These are phyloP conservation scores for Morone chrysops DNA, from an alignment of 2,113 vertebrate genomes.

Conservation along the genomic window DNA sequence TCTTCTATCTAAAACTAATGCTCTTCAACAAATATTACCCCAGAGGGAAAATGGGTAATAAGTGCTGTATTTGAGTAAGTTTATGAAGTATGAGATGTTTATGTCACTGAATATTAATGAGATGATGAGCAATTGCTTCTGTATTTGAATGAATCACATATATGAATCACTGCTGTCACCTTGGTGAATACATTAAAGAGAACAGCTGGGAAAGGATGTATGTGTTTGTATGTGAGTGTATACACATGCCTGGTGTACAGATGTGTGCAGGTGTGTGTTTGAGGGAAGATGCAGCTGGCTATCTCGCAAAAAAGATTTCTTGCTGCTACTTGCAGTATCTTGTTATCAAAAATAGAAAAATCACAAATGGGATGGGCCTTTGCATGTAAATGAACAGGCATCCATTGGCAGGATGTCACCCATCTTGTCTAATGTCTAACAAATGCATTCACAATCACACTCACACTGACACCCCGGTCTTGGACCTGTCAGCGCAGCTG, in stretches of 20 bases:
- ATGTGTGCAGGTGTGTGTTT: background rate
- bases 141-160: constrained; percentile 66
- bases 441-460: constrained; percentile 78
- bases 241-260: background rate
- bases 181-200: constrained; percentile 53
- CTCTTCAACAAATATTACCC: constrained; percentile 67
- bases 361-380: constrained; percentile 30
- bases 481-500: constrained; percentile 75
- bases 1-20: constrained; percentile 57
- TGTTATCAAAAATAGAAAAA: constrained; percentile 47
- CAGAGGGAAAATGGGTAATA: constrained; percentile 61
- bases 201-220: constrained; percentile 58
- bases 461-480: constrained; percentile 65
- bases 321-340: constrained; percentile 1
- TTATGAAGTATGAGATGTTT: constrained; percentile 78
- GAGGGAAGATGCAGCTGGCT: background rate
- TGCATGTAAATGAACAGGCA: constrained; percentile 62
- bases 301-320: background rate
- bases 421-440: constrained; percentile 69
- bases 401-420: constrained; percentile 56
- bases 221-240: constrained; percentile 24
- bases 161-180: constrained; percentile 67
- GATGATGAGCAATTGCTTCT: constrained; percentile 67
- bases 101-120: constrained; percentile 80
- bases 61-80: constrained; percentile 66